Base-by-base conservation (phyloP, 1,140 invertebrate species). In the Drosophila orosa region DNA sequence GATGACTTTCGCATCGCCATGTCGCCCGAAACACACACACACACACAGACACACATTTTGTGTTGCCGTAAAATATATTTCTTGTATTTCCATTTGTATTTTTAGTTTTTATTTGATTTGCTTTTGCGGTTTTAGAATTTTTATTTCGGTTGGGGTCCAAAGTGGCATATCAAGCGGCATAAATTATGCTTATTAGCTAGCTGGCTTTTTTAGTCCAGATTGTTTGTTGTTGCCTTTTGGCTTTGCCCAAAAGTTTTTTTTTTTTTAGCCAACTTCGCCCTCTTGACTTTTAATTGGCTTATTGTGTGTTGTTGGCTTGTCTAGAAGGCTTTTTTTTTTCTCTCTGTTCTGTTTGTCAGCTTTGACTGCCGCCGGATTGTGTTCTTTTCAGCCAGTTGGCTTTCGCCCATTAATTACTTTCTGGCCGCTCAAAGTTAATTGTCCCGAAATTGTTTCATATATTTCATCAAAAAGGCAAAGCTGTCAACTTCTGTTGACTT, bases 271-370 rank as follows among this genome's bases (percentile, higher is more conserved):
- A 29, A 60, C 29, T 65, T 61, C 31, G 22, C 74, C 54, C 65
- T 72, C 66, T 80, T 67, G 55, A 74, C 62, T 76, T 76, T 87
- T 87, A 87, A 86, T 86, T 86, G 83, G 83, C 75, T 79, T 66
- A 87, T 87, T 86, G 71, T 86, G 71, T 83, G 65, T 59, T 56
- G 40, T 84, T 57, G 56, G 56, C 48, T 86, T 82, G 60, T 78
- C 73, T 84, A 71, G 75, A 62, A 54, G 29, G 40, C 59, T 57
- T 66, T 55, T 48, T 24, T 52, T 35, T 40, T 40, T 19, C 19
- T 48, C n/a, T 10, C 4, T 24, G 31, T 50, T 47, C 29, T 27
- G 19, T 10, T 17, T 3, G 25, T 13, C 27, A 12, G 39, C 62
- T 67, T 66, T 67, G 63, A 48, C 63, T 37, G 65, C 59, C 58